phyloP scores from a whole-genome alignment of 2,888 invertebrate species.

The Ceratothoa steindachneri region DNA sequence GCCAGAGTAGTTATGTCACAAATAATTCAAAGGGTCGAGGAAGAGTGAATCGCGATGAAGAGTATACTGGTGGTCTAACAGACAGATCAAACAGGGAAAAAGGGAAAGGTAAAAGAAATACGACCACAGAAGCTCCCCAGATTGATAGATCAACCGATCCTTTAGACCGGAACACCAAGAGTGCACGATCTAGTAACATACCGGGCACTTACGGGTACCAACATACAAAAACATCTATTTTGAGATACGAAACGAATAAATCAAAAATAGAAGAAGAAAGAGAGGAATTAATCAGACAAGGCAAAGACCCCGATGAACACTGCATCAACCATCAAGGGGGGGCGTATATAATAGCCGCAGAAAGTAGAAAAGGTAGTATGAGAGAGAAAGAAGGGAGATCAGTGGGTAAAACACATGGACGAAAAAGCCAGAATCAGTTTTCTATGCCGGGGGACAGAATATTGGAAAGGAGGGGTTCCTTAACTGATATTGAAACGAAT shows the following conservation, averaged over 20 bases:
- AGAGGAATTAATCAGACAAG: slow-evolving; percentile 14
- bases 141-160: not conserved
- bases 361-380: slow-evolving; percentile 36
- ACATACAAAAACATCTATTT: slow-evolving; percentile 45
- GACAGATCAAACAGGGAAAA: slow-evolving; percentile 21
- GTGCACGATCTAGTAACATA: slow-evolving; percentile 4
- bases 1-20: slow-evolving; percentile 22
- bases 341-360: no score
- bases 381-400: slow-evolving; percentile 19
- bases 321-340: slow-evolving; percentile 28
- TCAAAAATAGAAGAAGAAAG: slow-evolving; percentile 42
- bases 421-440: slow-evolving; percentile 25
- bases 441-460: slow-evolving; percentile 21
- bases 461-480: slow-evolving; percentile 33
- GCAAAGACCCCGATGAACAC: slow-evolving; percentile 24
- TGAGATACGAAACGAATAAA: slow-evolving; percentile 43
- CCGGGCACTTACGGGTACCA: slow-evolving; percentile 24
- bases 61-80: slow-evolving; percentile 21
- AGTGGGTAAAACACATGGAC: slow-evolving; percentile 21
- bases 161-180: not conserved
- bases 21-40: slow-evolving; percentile 10
- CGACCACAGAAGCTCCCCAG: not conserved
- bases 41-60: slow-evolving; percentile 23
- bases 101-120: not conserved
- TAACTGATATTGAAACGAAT: slow-evolving; percentile 36